Evolutionary conservation across 2,888 invertebrate genomes (phyloP).

Genomic region (Oxyscelio sp.): DNA sequence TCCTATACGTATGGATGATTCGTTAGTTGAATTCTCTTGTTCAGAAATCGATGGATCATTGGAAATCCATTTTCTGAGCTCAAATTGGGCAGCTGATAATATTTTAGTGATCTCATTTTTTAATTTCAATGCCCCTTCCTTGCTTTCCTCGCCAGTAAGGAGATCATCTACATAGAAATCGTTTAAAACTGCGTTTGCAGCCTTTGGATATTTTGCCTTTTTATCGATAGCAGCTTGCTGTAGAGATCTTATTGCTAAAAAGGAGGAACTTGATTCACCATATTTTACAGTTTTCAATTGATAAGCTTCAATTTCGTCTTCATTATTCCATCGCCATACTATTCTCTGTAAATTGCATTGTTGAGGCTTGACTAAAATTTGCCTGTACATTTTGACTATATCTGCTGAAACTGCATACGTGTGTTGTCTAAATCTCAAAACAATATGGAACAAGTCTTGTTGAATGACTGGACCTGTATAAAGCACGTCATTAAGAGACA

Average conservation of each 20-base stretch:
- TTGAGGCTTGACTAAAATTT: not conserved
- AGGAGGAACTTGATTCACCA: slow-evolving; percentile 77
- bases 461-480: not conserved
- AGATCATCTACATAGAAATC: slow-evolving; percentile 71
- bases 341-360: not conserved
- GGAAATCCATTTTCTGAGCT: slow-evolving; percentile 51
- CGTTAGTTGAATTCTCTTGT: not conserved
- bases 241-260: slow-evolving; percentile 73
- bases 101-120: slow-evolving; percentile 41
- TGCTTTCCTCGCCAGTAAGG: slow-evolving; percentile 44
- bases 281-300: slow-evolving; percentile 74
- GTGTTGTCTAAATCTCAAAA: not conserved
- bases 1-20: not conserved
- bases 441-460: not conserved
- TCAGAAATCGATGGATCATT: not conserved
- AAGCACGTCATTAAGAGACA: not conserved
- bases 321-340: too few species aligned
- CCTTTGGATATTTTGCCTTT: slow-evolving; percentile 57
- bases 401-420: not conserved
- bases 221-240: slow-evolving; percentile 72
- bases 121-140: slow-evolving; percentile 9
- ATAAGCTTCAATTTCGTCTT: not conserved
- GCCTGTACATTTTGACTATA: not conserved
- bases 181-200: slow-evolving; percentile 1
- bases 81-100: slow-evolving; percentile 34